These are phyloP conservation scores for Buphagus erythrorhynchus DNA, from an alignment of 2,797 vertebrate species.

Conservation along the genomic window DNA sequence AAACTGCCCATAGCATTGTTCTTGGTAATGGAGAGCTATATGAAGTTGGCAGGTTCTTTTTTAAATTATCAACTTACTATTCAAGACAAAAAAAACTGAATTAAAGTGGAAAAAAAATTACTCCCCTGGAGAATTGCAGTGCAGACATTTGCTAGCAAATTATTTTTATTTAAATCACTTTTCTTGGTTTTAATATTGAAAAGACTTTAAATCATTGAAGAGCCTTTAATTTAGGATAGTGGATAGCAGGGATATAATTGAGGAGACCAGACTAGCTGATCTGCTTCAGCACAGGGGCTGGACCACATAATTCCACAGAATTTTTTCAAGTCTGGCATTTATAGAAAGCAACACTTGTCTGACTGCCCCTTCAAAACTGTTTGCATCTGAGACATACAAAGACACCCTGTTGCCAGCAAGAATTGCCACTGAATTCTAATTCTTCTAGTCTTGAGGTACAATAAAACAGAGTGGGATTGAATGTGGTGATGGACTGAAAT, in stretches of 20 bases:
- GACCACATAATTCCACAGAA: background rate
- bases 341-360: background rate
- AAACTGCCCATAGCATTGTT: constrained; percentile 14
- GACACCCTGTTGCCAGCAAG: background rate
- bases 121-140: background rate
- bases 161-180: constrained; percentile 52
- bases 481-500: background rate
- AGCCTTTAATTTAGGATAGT: constrained; percentile 45
- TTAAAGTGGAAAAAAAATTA: background rate
- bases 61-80: background rate
- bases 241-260: background rate
- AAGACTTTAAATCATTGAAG: constrained; percentile 8
- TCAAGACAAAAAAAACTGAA: background rate
- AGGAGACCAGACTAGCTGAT: constrained; percentile 5
- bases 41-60: background rate
- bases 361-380: background rate
- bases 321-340: background rate
- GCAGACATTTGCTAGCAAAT: constrained; percentile 14
- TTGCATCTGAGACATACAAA: background rate
- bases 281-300: background rate
- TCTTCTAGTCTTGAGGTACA: background rate
- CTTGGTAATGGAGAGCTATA: background rate
- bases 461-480: background rate
- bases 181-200: constrained; percentile 43
- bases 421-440: background rate